A percentile compares a stretch with the other conserved stretches of the same genome.
Evolutionary conservation across 92 coral and sea anemone species (phyloP).

Genomic region (Pocillopora grandis): DNA sequence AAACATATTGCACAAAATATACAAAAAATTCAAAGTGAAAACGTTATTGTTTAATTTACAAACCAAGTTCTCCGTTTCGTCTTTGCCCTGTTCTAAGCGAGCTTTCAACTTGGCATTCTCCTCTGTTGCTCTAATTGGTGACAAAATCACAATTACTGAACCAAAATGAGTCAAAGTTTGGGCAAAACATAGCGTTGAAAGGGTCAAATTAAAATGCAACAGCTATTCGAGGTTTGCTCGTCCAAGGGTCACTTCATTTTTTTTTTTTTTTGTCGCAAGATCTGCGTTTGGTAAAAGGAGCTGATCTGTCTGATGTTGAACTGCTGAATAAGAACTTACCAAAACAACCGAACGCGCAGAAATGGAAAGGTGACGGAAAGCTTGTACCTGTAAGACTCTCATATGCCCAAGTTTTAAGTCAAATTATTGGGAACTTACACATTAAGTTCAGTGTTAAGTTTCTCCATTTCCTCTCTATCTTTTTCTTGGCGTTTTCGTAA

Average conservation of each 20-base stretch:
- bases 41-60: background rate
- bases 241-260: no score
- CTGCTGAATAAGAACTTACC: no score
- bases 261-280: no score
- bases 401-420: background rate
- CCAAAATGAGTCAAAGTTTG: no score
- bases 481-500: conserved; percentile 96
- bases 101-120: conserved; percentile 73
- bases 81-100: conserved; percentile 75
- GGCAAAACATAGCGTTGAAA: no score
- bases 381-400: background rate
- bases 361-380: no score
- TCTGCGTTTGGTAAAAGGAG: no score
- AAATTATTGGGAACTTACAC: conserved; percentile 52
- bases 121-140: conserved; percentile 66
- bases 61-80: conserved; percentile 79
- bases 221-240: no score
- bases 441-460: conserved; percentile 75
- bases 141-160: background rate
- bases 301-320: no score
- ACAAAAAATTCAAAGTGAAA: background rate
- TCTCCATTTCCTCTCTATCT: conserved; percentile 86
- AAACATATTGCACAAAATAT: background rate
- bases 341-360: no score
- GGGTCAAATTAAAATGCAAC: no score